These are phyloP conservation scores for Rhabdornis inornatus DNA, from an alignment of 2,113 vertebrate genomes.

Conservation along the genomic window DNA sequence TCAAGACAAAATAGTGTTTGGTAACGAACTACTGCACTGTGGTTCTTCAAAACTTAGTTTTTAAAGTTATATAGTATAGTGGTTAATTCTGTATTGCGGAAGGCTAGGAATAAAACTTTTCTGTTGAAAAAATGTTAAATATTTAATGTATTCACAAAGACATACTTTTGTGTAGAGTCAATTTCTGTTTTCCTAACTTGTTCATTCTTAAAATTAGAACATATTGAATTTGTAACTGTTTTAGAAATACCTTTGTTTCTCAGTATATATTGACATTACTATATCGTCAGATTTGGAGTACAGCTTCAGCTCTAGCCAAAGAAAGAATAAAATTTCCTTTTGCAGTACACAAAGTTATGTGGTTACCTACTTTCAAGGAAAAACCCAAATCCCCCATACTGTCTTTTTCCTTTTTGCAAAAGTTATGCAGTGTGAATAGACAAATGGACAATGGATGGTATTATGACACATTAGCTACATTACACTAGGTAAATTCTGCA, in stretches of 20 bases:
- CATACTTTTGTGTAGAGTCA: not conserved
- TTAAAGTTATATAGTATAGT: not conserved
- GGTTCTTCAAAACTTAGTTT: not conserved
- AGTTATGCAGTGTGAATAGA: not conserved
- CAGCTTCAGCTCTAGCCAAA: not conserved
- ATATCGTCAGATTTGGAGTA: not conserved
- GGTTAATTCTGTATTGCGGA: not conserved
- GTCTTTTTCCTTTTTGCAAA: not conserved
- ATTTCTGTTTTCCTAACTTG: not conserved
- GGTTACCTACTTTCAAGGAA: not conserved
- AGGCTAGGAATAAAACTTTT: not conserved
- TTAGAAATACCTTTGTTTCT: not conserved
- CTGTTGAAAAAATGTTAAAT: not conserved
- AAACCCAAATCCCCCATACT: not conserved
- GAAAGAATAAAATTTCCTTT: not conserved
- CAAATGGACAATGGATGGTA: not conserved
- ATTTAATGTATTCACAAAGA: not conserved
- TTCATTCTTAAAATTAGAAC: not conserved
- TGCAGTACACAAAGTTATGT: not conserved
- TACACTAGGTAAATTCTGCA: not conserved
- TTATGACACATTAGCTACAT: not conserved
- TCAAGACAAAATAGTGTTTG: not conserved
- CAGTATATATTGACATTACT: not conserved
- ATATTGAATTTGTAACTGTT: not conserved
- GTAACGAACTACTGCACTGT: not conserved